phyloP scores from a whole-genome alignment of 1,140 invertebrate species.

The Matsumurasca onukii region DNA sequence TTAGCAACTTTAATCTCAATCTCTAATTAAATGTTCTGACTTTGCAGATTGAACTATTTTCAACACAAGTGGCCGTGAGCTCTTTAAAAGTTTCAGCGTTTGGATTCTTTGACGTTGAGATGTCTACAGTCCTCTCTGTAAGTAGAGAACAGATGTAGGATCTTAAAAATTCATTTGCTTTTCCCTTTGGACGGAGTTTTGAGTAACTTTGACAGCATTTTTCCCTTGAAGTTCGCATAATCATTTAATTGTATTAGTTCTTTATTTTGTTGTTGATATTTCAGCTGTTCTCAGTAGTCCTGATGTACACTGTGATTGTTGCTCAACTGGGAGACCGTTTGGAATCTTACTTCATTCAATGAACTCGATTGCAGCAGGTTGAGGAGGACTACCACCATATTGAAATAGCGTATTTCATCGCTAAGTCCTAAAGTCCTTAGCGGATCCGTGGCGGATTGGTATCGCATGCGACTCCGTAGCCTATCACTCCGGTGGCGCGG shows the following conservation, averaged over 20 bases:
- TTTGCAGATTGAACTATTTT: neutral
- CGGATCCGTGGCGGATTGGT: too few species aligned
- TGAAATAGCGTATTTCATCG: too few species aligned
- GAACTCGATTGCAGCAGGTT: too few species aligned
- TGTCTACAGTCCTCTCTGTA: neutral
- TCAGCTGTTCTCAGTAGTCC: neutral
- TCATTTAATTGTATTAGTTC: neutral
- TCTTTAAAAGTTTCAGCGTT: neutral
- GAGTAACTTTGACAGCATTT: neutral
- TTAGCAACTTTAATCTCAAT: neutral
- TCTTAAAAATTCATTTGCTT: neutral
- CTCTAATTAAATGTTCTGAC: neutral
- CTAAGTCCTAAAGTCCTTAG: too few species aligned
- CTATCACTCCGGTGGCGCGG: too few species aligned
- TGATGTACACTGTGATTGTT: neutral
- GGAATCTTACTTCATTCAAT: slow-evolving; percentile 2
- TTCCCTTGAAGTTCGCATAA: neutral
- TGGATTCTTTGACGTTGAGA: neutral
- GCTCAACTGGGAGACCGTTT: neutral
- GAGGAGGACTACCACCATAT: too few species aligned
- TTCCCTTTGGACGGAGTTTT: neutral
- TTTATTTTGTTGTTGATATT: neutral
- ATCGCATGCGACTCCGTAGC: too few species aligned
- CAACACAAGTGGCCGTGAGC: neutral
- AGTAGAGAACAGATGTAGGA: neutral